Base-by-base conservation (phyloP, 1,140 invertebrate species). In the Portunus trituberculatus region DNA sequence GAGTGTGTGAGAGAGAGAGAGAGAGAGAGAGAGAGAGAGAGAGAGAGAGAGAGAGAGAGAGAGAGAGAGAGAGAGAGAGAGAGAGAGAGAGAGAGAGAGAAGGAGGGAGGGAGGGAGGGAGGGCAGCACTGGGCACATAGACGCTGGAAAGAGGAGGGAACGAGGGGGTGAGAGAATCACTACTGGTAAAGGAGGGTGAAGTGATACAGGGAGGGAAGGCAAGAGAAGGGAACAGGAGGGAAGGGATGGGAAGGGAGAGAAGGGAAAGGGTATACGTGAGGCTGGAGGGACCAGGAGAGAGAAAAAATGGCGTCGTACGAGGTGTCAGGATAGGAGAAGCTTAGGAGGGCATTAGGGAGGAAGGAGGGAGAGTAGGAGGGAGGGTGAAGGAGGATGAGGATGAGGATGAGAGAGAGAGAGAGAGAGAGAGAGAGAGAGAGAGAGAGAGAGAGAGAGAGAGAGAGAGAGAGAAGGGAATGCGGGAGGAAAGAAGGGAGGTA, bases 31-130 rank as follows among this genome's bases (percentile, higher is more conserved):
- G 45, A 46, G 88, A 90, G 45, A 25, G 45, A n/a, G 45, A 46
- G 86, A 39, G 32, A 39, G 28, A 86, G 86, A 32, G 45, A 59
- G 52, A 28, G 45, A 88, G 52, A 28, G 46, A 48, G 46, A 29
- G 52, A 48, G 46, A 46, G 52, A 52, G 89, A 48, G 89, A 91
- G 89, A 91, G 89, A 91, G 89, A 48, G 89, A 91, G 45, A 48
- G 89, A 91, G 45, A 48, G 89, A 46, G 45, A 46, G 86, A 86
- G 86, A 32, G 45, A 39, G 39, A n/a, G 45, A 88, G 52, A 28
- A n/a, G 28, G 46, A 29, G 52, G 28, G 39, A 46, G 46, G n/a
- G 87, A 45, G 87, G 45, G 89, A 91, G 89, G 52, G 89, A 48
- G 89, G 46, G 16, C 29, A 87, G 20, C 20, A 87, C 20, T 16